phyloP scores from a whole-genome alignment of 1,140 invertebrate genomes.

The Drosophila melanica region DNA sequence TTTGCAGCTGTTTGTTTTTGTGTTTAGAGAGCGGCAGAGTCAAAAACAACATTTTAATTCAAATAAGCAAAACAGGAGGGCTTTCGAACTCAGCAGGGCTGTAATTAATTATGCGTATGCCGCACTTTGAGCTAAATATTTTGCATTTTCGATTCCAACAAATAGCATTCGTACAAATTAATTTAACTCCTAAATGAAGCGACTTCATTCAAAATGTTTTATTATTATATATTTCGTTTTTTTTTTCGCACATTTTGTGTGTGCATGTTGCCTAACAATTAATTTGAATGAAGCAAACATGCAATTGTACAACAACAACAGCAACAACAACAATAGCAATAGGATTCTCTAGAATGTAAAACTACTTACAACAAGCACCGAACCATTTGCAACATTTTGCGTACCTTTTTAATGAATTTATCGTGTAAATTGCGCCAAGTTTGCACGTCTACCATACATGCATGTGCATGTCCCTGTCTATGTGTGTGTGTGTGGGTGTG shows the following conservation, averaged over 20 bases:
- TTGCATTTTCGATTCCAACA: conserved; percentile 1
- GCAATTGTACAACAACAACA: conserved; percentile 26
- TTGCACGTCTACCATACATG: conserved; percentile 43
- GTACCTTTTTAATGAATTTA: conserved; percentile 81
- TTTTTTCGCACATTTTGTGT: background rate
- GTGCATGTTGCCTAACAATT: conserved; percentile 71
- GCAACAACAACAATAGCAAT: conserved; percentile 39
- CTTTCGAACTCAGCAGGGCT: conserved; percentile 31
- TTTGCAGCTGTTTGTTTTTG: background rate
- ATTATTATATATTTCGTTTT: background rate
- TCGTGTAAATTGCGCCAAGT: conserved; percentile 73
- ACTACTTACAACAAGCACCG: conserved; percentile 39
- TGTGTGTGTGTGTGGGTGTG: conserved; percentile 12
- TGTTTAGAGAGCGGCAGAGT: background rate
- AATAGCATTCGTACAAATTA: background rate
- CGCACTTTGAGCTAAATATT: conserved; percentile 23
- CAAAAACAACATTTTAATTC: conserved; percentile 63
- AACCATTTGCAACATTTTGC: conserved; percentile 68
- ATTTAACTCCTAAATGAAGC: background rate
- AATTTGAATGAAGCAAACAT: conserved; percentile 74
- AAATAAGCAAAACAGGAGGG: conserved; percentile 28
- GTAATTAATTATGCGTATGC: conserved; percentile 53
- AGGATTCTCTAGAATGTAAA: conserved; percentile 10
- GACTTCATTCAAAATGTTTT: background rate
- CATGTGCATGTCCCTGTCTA: background rate